These are phyloP conservation scores for Apis laboriosa DNA, from an alignment of 1,140 invertebrate species.

Conservation along the genomic window DNA sequence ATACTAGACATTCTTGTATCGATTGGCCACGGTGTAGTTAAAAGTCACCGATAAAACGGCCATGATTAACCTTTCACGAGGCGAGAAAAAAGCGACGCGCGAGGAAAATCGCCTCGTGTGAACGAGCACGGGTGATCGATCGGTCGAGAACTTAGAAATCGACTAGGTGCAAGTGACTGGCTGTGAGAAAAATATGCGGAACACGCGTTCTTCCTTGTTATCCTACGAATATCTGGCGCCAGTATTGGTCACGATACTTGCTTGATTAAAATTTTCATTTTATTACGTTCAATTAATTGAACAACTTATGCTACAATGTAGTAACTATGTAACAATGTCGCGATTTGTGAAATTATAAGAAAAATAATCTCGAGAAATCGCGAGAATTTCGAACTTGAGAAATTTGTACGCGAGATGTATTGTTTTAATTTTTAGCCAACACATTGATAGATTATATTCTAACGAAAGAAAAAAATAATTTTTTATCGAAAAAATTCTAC, in stretches of 20 bases:
- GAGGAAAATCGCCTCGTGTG: constrained; percentile 15
- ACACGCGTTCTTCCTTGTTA: constrained; percentile 21
- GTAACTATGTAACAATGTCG: too few relatives aligned
- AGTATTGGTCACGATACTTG: neutral
- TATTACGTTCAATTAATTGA: constrained; percentile 8
- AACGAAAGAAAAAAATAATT: too few relatives aligned
- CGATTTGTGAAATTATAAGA: neutral
- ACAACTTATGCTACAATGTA: neutral
- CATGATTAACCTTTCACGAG: constrained; percentile 45
- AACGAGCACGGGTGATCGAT: constrained; percentile 36
- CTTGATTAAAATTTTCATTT: constrained; percentile 10
- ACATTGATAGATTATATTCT: too few relatives aligned
- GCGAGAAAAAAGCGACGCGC: constrained; percentile 1
- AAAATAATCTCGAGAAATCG: neutral
- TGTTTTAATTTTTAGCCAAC: too few relatives aligned
- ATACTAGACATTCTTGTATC: constrained; percentile 3
- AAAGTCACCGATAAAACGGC: constrained; percentile 25
- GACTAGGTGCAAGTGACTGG: neutral
- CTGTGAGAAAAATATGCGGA: constrained; percentile 22
- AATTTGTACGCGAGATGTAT: neutral
- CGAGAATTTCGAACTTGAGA: neutral
- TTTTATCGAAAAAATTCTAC: too few relatives aligned
- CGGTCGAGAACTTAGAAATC: constrained; percentile 19
- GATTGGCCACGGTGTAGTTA: constrained; percentile 29
- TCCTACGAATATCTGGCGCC: neutral